Evolutionary conservation across 2,113 vertebrate species (phyloP).

Genomic region (Pithys albifrons): DNA sequence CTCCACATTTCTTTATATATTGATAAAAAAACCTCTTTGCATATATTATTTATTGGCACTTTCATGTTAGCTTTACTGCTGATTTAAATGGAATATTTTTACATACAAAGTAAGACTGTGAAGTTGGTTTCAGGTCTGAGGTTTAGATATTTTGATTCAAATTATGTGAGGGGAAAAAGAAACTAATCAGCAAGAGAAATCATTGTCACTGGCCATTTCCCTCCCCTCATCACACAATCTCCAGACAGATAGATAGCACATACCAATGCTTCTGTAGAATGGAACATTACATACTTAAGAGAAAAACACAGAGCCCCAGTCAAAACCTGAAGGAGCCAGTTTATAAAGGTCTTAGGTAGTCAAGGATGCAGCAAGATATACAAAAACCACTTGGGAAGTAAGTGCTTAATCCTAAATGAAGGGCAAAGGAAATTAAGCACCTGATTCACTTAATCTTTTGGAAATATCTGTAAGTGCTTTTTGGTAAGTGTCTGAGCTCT

Average conservation of each 20-base stretch:
- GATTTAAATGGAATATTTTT: constrained; percentile 80
- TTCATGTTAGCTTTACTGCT: constrained; percentile 77
- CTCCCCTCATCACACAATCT: background rate
- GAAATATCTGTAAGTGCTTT: background rate
- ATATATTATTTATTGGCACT: constrained; percentile 84
- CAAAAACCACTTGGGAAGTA: background rate
- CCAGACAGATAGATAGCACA: constrained; percentile 6
- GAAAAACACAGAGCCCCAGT: constrained; percentile 53
- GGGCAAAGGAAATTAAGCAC: background rate
- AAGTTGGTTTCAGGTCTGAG: constrained; percentile 68
- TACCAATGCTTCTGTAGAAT: background rate
- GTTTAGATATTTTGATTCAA: constrained; percentile 63
- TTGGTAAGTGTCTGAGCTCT: background rate
- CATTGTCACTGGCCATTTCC: background rate
- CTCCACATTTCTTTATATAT: constrained; percentile 78
- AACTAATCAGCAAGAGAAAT: background rate
- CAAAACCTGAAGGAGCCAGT: constrained; percentile 54
- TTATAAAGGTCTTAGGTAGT: constrained; percentile 7
- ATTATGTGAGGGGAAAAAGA: background rate
- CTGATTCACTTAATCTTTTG: background rate
- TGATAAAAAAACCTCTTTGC: constrained; percentile 77
- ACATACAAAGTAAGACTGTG: constrained; percentile 74
- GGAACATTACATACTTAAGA: constrained; percentile 32
- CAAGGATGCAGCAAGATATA: background rate
- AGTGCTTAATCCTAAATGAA: background rate